Base-by-base conservation (phyloP, 1,140 invertebrate genomes). In the Octopus sinensis region DNA sequence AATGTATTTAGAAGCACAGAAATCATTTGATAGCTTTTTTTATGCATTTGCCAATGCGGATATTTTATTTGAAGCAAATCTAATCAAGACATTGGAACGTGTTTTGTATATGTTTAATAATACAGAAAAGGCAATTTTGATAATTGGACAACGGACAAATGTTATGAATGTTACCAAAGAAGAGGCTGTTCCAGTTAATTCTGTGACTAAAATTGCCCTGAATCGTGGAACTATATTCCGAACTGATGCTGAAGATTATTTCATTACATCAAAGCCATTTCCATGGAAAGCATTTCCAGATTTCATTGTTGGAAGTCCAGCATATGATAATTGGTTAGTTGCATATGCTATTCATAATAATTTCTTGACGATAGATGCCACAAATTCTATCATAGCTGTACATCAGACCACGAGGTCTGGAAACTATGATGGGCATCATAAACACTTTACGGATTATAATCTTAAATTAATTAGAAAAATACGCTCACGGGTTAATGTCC, bases 311-410 rank as follows among this genome's bases (percentile, higher is more conserved):
- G 87, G 87, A 5, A 77, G 86, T 43, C 79, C 82, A 12, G 86
- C 82, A 0, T 87, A 86, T 76, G 87, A 88, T 78, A 88, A 88
- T 75, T 88, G 84, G 84, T 79, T 88, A 30, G 85, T 88, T 0
- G 79, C 80, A 30, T 81, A 84, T 79, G 78, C 86, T 10, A 80
- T 84, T 43, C 71, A 80, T 53, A 43, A 76, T 12, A 82, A 85
- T 54, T 23, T 83, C 53, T 73, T 80, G 71, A 84, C 85, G 17
- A 82, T 88, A 77, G 87, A 87, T 80, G 80, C 81, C 4, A 83
- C 87, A 52, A 78, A 76, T 12, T 86, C 86, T 4, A n/a, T 86
- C 12, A 73, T 84, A 4, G 87, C 87, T 10, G 83, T 87, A 13
- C 87, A 88, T 71, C 87, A 87, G 80, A 87, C 86, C 0, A 86